phyloP scores from a whole-genome alignment of 1,140 invertebrate species.

The Thereuonema tuberculata region DNA sequence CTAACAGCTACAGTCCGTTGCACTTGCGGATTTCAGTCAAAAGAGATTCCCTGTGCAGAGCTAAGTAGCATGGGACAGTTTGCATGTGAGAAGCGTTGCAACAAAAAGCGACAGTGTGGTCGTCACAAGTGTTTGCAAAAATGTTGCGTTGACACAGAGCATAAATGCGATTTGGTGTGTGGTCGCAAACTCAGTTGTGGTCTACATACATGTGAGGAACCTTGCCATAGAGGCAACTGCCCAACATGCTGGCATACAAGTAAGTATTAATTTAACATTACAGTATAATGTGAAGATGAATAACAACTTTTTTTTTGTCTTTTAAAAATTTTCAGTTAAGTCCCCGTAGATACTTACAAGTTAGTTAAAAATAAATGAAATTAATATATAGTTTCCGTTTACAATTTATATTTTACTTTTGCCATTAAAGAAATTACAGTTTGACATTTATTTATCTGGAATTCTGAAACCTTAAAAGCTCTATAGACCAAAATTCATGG shows the following conservation, averaged over 20 bases:
- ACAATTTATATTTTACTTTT: constrained; percentile 1
- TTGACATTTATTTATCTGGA: too few relatives aligned
- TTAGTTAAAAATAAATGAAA: constrained; percentile 1
- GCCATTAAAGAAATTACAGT: too few relatives aligned
- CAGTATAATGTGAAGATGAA: background rate
- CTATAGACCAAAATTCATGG: too few relatives aligned
- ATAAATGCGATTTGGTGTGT: constrained; percentile 70
- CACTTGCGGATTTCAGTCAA: constrained; percentile 76
- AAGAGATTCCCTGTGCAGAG: constrained; percentile 62
- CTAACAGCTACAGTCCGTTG: constrained; percentile 63
- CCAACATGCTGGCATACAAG: constrained; percentile 64
- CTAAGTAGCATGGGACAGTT: constrained; percentile 54
- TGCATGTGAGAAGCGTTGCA: constrained; percentile 73
- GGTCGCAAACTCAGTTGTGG: constrained; percentile 67
- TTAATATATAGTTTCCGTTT: constrained; percentile 4
- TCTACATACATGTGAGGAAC: constrained; percentile 68
- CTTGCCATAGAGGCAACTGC: constrained; percentile 80
- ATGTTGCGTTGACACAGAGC: constrained; percentile 75
- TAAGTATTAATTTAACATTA: constrained; percentile 34
- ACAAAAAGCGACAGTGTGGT: constrained; percentile 70
- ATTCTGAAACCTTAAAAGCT: too few relatives aligned
- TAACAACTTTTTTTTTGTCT: background rate
- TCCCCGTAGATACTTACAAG: background rate
- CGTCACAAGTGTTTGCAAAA: constrained; percentile 74
- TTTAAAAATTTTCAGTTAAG: background rate